Evolutionary conservation across 2,113 vertebrate species (phyloP), one percentile per base, ranked within the genome.

Genomic region (Salvelinus sp.): DNA sequence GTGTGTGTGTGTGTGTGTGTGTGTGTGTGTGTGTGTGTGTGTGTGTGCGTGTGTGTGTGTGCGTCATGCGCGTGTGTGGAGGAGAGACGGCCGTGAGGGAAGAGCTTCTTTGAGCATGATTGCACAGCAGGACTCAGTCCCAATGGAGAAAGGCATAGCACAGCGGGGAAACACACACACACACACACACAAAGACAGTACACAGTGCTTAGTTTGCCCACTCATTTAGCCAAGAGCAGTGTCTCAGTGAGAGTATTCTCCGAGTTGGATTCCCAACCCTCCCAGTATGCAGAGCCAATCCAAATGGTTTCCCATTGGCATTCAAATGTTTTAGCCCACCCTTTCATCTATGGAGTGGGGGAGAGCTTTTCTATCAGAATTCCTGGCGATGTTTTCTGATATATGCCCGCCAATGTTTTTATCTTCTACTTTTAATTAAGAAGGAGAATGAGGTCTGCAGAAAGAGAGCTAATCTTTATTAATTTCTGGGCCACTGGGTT

Each of bases 351-450:
- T 13, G 77, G 83, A 25, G 82, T 83, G 70, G 13, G 3, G 69
- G 38, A 44, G 87, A 82, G 87, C 75, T 84, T 86, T 85, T 81
- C 76, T 85, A 64, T 79, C 75, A 82, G 75, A 89, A 83, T 83
- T 86, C 90, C 89, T 73, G 50, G 28, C 89, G 88, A 89, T 91
- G 89, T 91, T 90, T 92, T 44, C 50, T 18, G 16, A 18, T 18
- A 54, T 14, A 16, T 50, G 48, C 48, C 48, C 48, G 48, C 3
- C 48, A 54, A 54, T 69, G 64, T 89, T 90, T 90, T 85, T 88
- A 91, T 91, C 90, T 90, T 80, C 86, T 84, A 86, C 81, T 91
- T 90, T 92, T 92, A 92, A 92, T 92, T 92, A 92, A 90, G 87
- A 76, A 82, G 76, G 82, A 86, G 85, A 92, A 91, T 90, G 79